Conservation (phyloP, 2,888 invertebrate genomes). For the Rhimphoctona megacephalus region DNA sequence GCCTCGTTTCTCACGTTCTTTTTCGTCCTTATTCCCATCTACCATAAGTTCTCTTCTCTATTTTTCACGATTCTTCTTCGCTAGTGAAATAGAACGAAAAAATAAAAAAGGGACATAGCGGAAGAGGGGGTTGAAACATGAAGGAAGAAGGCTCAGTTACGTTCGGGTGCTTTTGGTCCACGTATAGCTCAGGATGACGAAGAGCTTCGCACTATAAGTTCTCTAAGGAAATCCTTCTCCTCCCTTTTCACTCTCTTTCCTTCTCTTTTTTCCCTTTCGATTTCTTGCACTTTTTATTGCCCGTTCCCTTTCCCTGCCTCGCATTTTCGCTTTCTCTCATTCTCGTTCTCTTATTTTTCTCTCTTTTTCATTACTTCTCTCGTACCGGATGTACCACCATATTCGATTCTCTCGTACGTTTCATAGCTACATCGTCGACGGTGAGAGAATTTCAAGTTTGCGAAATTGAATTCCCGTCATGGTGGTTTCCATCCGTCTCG, state of each 20-base stretch:
- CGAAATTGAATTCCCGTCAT: constrained; percentile 66
- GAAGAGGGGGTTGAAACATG: constrained; percentile 30
- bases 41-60: constrained; percentile 22
- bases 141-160: constrained; percentile 49
- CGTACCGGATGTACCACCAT: constrained; percentile 35
- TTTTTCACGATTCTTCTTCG: constrained; percentile 43
- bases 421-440: constrained; percentile 15
- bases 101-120: constrained; percentile 8
- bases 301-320: not conserved
- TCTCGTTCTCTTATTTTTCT: not conserved
- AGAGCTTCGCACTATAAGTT: constrained; percentile 39
- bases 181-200: constrained; percentile 61
- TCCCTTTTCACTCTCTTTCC: constrained; percentile 40
- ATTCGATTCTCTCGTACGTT: constrained; percentile 59
- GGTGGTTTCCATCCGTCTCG: constrained; percentile 20
- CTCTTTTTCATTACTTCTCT: not conserved
- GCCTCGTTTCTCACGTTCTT: constrained; percentile 58
- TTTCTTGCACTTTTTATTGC: constrained; percentile 2
- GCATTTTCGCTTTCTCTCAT: constrained; percentile 30
- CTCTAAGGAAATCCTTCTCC: constrained; percentile 20
- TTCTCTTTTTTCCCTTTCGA: constrained; percentile 1
- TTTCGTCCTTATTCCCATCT: constrained; percentile 25
- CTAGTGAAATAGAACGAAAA: constrained; percentile 4
- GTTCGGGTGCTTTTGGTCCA: constrained; percentile 58
- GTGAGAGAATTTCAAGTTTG: constrained; percentile 52